Conservation (phyloP, 2,113 vertebrate species). For the Microtus oregoni region DNA sequence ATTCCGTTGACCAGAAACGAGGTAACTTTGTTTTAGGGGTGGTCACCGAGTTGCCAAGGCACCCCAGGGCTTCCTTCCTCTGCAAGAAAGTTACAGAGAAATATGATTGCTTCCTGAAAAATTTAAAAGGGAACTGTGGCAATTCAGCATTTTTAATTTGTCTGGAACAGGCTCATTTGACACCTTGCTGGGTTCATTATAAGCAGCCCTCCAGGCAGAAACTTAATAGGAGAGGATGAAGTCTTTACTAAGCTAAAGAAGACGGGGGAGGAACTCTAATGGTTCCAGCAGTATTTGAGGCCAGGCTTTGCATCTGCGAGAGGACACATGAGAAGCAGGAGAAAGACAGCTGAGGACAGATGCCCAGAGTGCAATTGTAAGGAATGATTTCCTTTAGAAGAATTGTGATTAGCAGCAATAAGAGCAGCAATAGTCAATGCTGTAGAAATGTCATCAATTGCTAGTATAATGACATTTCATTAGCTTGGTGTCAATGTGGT, state of each 20-base stretch:
- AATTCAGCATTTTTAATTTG: slow-evolving; percentile 54
- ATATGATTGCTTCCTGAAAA: slow-evolving; percentile 34
- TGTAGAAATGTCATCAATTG: not conserved
- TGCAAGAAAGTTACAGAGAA: not conserved
- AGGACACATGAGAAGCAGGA: not conserved
- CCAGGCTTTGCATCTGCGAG: slow-evolving; percentile 42
- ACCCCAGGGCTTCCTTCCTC: not conserved
- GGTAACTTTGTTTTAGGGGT: not conserved
- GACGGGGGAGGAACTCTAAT: not conserved
- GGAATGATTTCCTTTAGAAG: slow-evolving; percentile 15
- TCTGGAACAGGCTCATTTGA: slow-evolving; percentile 35
- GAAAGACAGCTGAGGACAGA: not conserved
- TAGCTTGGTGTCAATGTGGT: not conserved
- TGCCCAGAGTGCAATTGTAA: not conserved
- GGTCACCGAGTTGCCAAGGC: not conserved
- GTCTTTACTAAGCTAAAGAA: not conserved
- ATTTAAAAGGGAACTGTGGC: not conserved
- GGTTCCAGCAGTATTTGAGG: not conserved
- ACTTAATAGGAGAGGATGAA: not conserved
- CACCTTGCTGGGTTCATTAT: slow-evolving; percentile 56
- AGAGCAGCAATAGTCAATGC: not conserved
- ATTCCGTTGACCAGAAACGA: not conserved
- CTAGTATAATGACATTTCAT: not conserved
- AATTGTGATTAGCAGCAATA: not conserved
- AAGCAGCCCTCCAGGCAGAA: slow-evolving; percentile 58